phyloP scores from a whole-genome alignment of 2,888 invertebrate species.

The Pyrocoelia pectoralis region DNA sequence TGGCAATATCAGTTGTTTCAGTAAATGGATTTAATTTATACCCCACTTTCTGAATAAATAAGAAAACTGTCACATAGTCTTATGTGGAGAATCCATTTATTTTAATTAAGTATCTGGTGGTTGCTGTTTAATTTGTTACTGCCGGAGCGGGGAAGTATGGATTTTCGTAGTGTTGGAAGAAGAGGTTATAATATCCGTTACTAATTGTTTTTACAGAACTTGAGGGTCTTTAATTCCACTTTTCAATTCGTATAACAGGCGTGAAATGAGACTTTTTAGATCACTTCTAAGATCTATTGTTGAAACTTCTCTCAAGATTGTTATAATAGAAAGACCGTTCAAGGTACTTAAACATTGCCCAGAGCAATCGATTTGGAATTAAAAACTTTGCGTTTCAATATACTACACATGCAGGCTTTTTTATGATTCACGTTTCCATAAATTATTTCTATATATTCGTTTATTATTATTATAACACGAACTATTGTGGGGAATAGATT shows the following conservation, averaged over 20 bases:
- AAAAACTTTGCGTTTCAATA: constrained; percentile 31
- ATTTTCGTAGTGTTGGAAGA: constrained; percentile 13
- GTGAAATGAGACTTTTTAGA: constrained; percentile 55
- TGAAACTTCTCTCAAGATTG: constrained; percentile 35
- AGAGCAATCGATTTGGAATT: constrained; percentile 38
- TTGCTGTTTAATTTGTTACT: constrained; percentile 5
- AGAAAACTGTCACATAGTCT: neutral
- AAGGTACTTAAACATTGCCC: constrained; percentile 36
- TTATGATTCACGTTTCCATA: constrained; percentile 31
- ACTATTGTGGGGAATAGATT: constrained; percentile 12
- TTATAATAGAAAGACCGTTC: constrained; percentile 36
- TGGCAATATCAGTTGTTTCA: neutral
- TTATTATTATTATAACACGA: constrained; percentile 21
- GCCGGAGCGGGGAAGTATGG: constrained; percentile 18
- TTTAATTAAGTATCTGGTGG: constrained; percentile 3
- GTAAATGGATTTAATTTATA: neutral
- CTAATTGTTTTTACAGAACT: constrained; percentile 41
- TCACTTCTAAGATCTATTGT: constrained; percentile 37
- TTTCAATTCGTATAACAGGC: constrained; percentile 54
- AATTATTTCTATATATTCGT: constrained; percentile 26
- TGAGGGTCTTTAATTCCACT: constrained; percentile 45
- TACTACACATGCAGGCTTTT: constrained; percentile 19
- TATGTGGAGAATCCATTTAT: constrained; percentile 1
- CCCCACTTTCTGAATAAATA: neutral
- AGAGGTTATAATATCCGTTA: constrained; percentile 25